Conservation (phyloP, 2,888 invertebrate species). For the Netelia fuscicornis region DNA sequence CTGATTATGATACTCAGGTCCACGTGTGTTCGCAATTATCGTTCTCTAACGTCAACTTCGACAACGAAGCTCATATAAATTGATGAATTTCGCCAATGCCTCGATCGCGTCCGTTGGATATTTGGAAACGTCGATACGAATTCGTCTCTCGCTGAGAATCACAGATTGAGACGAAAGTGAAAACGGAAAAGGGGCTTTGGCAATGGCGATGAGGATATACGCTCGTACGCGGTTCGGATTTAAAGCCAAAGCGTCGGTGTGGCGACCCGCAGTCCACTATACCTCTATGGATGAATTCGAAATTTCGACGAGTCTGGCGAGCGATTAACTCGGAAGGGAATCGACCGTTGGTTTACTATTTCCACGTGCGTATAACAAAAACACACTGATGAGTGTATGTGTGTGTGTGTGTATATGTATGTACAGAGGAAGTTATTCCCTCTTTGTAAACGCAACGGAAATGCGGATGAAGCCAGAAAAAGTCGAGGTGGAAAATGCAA, state of each 20-base stretch:
- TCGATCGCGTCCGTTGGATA: neutral
- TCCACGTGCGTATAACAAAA: neutral
- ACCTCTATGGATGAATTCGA: neutral
- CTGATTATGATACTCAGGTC: no score
- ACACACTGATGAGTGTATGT: neutral
- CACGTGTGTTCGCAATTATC: no score
- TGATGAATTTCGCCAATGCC: neutral
- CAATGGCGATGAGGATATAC: neutral
- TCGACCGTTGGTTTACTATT: neutral
- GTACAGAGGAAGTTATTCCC: neutral
- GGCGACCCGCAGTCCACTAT: neutral
- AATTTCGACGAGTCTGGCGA: neutral
- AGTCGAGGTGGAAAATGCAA: constrained; percentile 35
- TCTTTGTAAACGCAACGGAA: neutral
- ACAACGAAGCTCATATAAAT: no score
- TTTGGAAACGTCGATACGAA: constrained; percentile 43
- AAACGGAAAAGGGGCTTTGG: constrained; percentile 37
- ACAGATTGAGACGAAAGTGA: constrained; percentile 65
- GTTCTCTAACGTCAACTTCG: no score
- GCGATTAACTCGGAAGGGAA: neutral
- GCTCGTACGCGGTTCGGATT: neutral
- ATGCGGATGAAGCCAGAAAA: neutral
- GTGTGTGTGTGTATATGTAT: no score
- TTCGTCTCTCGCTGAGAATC: constrained; percentile 61
- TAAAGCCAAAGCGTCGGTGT: constrained; percentile 11